These are phyloP conservation scores for Vultur gryphus DNA, from an alignment of 2,797 vertebrate genomes.

Conservation along the genomic window DNA sequence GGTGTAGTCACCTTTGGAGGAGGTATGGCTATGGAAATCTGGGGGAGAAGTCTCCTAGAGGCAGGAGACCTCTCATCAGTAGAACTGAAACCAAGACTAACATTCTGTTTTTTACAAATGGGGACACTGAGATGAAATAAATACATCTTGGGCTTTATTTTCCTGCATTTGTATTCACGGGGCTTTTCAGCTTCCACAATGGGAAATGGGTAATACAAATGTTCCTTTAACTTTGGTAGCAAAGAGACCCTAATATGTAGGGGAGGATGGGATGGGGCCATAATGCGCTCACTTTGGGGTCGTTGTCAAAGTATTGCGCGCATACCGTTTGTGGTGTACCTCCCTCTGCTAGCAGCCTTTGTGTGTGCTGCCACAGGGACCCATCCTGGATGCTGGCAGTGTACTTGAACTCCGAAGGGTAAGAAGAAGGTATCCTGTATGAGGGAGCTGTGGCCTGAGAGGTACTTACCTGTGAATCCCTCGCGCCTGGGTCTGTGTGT, in stretches of 20 bases:
- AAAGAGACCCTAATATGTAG: not conserved
- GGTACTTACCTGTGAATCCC: not conserved
- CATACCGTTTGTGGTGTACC: fast-evolving
- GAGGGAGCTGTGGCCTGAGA: not conserved
- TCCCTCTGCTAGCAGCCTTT: not conserved
- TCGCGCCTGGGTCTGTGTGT: not conserved
- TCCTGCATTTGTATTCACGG: fast-evolving
- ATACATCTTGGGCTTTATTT: not conserved
- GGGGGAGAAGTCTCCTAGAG: not conserved
- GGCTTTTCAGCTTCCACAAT: not conserved
- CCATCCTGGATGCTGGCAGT: not conserved
- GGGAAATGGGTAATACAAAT: not conserved
- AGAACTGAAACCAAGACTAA: not conserved
- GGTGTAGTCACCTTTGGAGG: not conserved
- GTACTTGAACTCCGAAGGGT: not conserved
- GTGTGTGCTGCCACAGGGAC: fast-evolving
- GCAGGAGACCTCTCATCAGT: not conserved
- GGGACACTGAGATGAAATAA: not conserved
- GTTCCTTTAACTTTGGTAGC: not conserved
- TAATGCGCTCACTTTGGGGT: not conserved
- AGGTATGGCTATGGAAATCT: not conserved
- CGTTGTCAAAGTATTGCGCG: fast-evolving
- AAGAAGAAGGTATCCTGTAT: no score
- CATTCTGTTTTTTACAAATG: not conserved
- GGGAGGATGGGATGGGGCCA: not conserved